Evolutionary conservation across 92 coral and sea anemone species (phyloP).

Genomic region (Virgularia gustaviana): DNA sequence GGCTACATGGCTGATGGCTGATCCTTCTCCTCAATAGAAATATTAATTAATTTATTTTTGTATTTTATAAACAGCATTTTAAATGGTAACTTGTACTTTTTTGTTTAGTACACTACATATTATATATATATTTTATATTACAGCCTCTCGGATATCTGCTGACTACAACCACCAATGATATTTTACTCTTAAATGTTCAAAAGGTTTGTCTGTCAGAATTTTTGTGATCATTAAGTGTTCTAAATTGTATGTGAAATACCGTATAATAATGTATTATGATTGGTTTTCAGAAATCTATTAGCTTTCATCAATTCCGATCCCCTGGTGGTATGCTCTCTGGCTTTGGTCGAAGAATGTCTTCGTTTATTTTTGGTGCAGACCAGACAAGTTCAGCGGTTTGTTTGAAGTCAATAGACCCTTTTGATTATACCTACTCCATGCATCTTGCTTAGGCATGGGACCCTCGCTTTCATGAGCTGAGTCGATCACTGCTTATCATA

Average conservation of each 20-base stretch:
- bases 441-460: no score
- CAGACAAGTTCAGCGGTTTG: slow-evolving; percentile 26
- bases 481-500: no score
- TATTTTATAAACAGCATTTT: no score
- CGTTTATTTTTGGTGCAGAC: slow-evolving; percentile 74
- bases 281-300: slow-evolving; percentile 61
- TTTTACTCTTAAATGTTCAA: slow-evolving; percentile 61
- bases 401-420: background rate
- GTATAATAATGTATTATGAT: background rate
- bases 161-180: slow-evolving; percentile 84
- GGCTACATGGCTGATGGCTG: no score
- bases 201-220: slow-evolving; percentile 53
- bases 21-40: no score
- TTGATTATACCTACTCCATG: background rate
- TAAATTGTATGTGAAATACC: background rate
- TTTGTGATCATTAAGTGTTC: no score
- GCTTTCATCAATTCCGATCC: slow-evolving; percentile 62
- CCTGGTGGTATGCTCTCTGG: slow-evolving; percentile 78
- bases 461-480: no score
- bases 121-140: background rate
- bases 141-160: slow-evolving; percentile 76
- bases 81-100: no score
- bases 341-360: slow-evolving; percentile 76
- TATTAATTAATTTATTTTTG: no score
- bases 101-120: no score